Evolutionary conservation across 2,888 invertebrate genomes (phyloP).

Genomic region (Leptopterna dolabrata): DNA sequence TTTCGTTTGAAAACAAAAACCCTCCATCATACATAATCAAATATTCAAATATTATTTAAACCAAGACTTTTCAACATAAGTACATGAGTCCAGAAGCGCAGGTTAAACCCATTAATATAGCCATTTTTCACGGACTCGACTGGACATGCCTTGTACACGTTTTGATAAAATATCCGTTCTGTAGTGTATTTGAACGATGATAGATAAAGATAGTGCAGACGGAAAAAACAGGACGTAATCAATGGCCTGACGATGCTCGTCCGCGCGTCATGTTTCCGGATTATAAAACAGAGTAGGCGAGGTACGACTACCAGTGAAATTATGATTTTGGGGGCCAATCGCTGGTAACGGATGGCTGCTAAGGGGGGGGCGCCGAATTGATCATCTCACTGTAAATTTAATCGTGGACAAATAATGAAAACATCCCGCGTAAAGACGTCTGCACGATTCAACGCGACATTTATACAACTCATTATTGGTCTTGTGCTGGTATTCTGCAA

Average conservation of each 20-base stretch:
- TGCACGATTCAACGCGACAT: too few relatives aligned
- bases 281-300: neutral
- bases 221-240: neutral
- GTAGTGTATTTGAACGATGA: neutral
- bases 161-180: neutral
- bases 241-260: neutral
- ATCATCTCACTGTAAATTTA: too few relatives aligned
- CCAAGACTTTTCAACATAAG: too few relatives aligned
- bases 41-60: too few relatives aligned
- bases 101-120: too few relatives aligned
- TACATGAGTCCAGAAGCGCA: too few relatives aligned
- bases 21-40: too few relatives aligned
- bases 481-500: too few relatives aligned
- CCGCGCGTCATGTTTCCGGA: neutral
- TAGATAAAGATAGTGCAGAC: neutral
- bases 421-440: too few relatives aligned
- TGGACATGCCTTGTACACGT: neutral
- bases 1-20: too few relatives aligned
- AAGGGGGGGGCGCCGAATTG: neutral
- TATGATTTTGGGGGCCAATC: neutral
- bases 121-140: neutral
- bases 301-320: neutral
- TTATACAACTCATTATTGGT: too few relatives aligned
- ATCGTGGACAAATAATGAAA: too few relatives aligned
- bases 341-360: neutral